These are phyloP conservation scores for Stegodyphus mimosarum DNA, from an alignment of 1,140 invertebrate species.

Conservation along the genomic window DNA sequence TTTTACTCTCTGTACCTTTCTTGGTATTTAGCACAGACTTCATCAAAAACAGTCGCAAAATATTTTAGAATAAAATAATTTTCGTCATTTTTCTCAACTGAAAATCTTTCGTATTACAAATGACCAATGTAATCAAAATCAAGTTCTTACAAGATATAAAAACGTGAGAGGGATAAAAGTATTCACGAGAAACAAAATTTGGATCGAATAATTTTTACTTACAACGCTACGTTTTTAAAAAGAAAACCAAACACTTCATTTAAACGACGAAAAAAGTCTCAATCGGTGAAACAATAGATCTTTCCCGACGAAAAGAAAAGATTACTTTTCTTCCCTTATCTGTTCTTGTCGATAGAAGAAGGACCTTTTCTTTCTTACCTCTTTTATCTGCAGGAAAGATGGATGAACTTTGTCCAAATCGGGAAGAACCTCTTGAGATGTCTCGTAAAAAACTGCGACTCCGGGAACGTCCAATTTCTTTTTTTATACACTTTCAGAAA, in stretches of 20 bases:
- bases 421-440: not conserved
- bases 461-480: not conserved
- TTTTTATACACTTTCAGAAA: not conserved
- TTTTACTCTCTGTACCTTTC: not conserved
- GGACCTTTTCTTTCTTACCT: not conserved
- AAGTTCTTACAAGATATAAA: not conserved
- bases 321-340: not conserved
- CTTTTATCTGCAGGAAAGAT: not conserved
- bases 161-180: not conserved
- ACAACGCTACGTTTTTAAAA: not conserved
- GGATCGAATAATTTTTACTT: not conserved
- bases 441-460: not conserved
- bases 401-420: not conserved
- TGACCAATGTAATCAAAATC: no score
- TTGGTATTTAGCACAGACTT: not conserved
- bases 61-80: not conserved
- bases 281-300: not conserved
- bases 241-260: not conserved
- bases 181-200: not conserved
- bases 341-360: not conserved
- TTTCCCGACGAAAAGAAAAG: not conserved
- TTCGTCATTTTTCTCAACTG: not conserved
- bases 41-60: not conserved
- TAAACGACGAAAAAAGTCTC: not conserved
- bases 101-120: no score